Base-by-base conservation (phyloP, 2,888 invertebrate species). In the Strigamia crassipes region DNA sequence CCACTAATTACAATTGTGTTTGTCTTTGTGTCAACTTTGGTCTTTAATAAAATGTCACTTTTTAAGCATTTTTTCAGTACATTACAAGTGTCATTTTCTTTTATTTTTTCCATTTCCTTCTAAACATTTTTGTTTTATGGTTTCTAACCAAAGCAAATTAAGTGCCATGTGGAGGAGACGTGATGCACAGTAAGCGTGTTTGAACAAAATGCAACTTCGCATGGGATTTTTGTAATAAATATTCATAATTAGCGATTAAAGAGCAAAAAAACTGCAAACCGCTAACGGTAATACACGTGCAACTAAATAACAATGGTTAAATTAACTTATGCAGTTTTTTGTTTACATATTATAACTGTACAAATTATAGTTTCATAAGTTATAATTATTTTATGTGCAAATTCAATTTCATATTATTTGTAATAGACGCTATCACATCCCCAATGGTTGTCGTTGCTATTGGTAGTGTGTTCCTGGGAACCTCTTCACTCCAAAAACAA, bases 91-190 rank as follows among this genome's bases (percentile, higher is more conserved):
- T 31, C 31, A 12, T 73, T 73, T 6, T 73, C 31, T 73, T 31
- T 18, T 56, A 2, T 46, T 13, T 12, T 46, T 13, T 15, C 21
- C 56, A 21, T 9, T 18, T 21, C 56, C 6, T 56, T 18, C 56
- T 18, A 2, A 5, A 5, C 6, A n/a, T 66, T 73, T 73, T 73
- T 66, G 61, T 23, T 73, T 73, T 73, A 73, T 73, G n/a, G 73
- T 23, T 73, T 21, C 73, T 73, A 73, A 73, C 73, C 73, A 73
- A 73, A 31, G 27, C 73, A 73, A 73, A 73, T 31, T 31, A 73
- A 27, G 73, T 73, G 31, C 1, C 1, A 73, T 73, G 31, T 73
- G 73, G 73, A 73, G 73, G 66, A 73, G n/a, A 5, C 15, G 31
- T 73, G 73, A 73, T 73, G 23, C n/a, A n/a, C n/a, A n/a, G n/a